Conservation (phyloP, 1,140 invertebrate species). For the Saccostrea glomerata region DNA sequence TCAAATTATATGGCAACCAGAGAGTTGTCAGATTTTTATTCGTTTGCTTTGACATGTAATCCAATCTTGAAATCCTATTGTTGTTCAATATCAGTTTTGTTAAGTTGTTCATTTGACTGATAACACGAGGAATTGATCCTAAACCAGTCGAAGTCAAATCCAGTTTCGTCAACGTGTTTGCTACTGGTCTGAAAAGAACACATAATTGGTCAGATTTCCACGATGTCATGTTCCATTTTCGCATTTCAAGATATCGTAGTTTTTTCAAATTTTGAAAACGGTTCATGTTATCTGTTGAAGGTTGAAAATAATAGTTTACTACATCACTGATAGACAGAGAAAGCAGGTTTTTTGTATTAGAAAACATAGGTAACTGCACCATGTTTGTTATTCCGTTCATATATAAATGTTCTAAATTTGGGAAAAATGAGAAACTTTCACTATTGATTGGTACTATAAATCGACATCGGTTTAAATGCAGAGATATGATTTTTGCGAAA, state of each 20-base stretch:
- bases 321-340: background rate
- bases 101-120: background rate
- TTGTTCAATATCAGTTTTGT: background rate
- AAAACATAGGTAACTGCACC: background rate
- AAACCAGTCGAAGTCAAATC: constrained; percentile 3
- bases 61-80: background rate
- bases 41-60: background rate
- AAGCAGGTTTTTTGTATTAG: background rate
- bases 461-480: background rate
- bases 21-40: background rate
- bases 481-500: background rate
- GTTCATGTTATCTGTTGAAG: background rate
- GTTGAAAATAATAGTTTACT: background rate
- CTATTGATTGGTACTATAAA: background rate
- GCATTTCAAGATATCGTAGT: background rate
- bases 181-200: background rate
- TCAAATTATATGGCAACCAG: background rate
- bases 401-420: background rate
- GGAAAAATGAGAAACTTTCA: constrained; percentile 3
- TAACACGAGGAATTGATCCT: background rate
- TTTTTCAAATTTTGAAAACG: background rate
- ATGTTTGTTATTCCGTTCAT: background rate
- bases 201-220: background rate
- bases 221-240: background rate
- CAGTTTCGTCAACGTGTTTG: background rate